Conservation (phyloP, 2,888 invertebrate genomes). For the Mythimna lalbum region DNA sequence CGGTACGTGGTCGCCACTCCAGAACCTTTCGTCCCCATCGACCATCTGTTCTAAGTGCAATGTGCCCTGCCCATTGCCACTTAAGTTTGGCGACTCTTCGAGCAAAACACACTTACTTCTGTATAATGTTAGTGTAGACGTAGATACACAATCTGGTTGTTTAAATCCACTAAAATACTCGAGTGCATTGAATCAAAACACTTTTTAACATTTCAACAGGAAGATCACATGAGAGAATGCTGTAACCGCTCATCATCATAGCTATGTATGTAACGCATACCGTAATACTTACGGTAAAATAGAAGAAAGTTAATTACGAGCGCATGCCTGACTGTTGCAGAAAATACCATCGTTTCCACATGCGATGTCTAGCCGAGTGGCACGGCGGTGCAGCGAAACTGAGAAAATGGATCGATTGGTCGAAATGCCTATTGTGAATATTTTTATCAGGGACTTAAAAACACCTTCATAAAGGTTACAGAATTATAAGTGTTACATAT, state of each 20-base stretch:
- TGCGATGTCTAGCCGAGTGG: slow-evolving; percentile 42
- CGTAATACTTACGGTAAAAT: slow-evolving; percentile 8
- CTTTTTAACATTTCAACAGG: not conserved
- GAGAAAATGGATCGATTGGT: slow-evolving; percentile 26
- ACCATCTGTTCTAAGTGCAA: too few species aligned
- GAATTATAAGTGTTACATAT: too few species aligned
- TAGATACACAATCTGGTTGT: too few species aligned
- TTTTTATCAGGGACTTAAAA: too few species aligned
- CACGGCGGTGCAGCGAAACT: not conserved
- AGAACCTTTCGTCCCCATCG: too few species aligned
- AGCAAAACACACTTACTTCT: too few species aligned
- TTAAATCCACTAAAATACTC: too few species aligned
- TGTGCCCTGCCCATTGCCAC: too few species aligned
- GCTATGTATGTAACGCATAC: slow-evolving; percentile 21
- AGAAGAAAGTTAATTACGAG: slow-evolving; percentile 53
- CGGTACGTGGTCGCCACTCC: too few species aligned
- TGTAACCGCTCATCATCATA: slow-evolving; percentile 7
- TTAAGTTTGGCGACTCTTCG: too few species aligned
- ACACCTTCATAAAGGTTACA: too few species aligned
- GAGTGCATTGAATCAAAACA: not conserved
- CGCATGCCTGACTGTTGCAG: slow-evolving; percentile 43
- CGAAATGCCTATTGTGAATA: slow-evolving; percentile 1
- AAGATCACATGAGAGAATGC: not conserved
- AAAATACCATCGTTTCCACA: slow-evolving; percentile 55
- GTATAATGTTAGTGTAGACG: too few species aligned